Conservation (phyloP, 2,888 invertebrate species). For the Gastracanthus pulcherrimus region DNA sequence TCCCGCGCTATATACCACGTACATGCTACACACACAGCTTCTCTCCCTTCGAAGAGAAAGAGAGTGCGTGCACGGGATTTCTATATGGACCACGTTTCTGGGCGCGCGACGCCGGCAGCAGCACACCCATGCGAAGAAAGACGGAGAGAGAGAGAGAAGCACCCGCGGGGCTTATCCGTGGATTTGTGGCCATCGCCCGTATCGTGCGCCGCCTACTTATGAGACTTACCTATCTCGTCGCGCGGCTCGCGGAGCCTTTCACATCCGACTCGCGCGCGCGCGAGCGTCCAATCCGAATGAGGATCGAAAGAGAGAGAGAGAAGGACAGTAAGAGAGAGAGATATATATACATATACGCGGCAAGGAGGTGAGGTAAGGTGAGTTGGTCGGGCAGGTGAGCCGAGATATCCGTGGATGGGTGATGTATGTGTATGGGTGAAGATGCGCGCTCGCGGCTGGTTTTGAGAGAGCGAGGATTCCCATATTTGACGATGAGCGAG, state of each 20-base stretch:
- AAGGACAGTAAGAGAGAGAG: too few relatives aligned
- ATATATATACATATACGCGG: too few relatives aligned
- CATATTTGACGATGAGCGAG: neutral
- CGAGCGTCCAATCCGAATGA: conserved; percentile 49
- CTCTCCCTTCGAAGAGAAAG: neutral
- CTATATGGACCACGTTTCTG: neutral
- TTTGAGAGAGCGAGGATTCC: too few relatives aligned
- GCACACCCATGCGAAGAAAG: neutral
- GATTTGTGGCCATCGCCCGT: conserved; percentile 72
- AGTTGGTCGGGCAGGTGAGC: conserved; percentile 7
- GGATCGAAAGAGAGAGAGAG: conserved; percentile 24
- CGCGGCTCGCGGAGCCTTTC: conserved; percentile 57
- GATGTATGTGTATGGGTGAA: neutral
- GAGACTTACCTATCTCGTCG: conserved; percentile 72
- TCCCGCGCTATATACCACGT: neutral
- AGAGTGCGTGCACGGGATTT: neutral
- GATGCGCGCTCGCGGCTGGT: too few relatives aligned
- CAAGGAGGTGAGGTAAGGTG: neutral
- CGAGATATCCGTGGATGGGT: neutral
- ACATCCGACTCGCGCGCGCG: conserved; percentile 13
- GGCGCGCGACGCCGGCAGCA: too few relatives aligned
- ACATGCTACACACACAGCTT: neutral
- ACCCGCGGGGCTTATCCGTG: conserved; percentile 73
- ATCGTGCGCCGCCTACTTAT: conserved; percentile 76
- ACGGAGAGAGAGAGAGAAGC: conserved; percentile 29